phyloP scores from a whole-genome alignment of 2,113 vertebrate species.

The Nyctereutes procyonoides region DNA sequence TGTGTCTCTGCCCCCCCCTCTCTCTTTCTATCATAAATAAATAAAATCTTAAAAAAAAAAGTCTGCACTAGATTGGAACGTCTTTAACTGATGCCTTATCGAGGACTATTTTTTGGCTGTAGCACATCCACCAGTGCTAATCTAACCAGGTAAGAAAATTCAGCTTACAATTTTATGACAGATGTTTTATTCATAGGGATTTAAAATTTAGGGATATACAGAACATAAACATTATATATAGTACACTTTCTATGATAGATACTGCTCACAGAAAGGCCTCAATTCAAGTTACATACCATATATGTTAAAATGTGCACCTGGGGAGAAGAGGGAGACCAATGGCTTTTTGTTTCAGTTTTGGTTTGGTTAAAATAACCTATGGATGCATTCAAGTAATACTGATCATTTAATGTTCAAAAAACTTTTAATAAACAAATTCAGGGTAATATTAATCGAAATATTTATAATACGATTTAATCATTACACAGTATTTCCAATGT shows the following conservation, averaged over 20 bases:
- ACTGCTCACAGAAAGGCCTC: slow-evolving; percentile 84
- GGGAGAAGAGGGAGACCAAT: slow-evolving; percentile 63
- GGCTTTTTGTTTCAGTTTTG: slow-evolving; percentile 49
- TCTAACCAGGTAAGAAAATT: slow-evolving; percentile 53
- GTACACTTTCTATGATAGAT: slow-evolving; percentile 84
- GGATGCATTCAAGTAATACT: slow-evolving; percentile 88
- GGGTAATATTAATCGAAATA: slow-evolving; percentile 90
- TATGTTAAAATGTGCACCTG: slow-evolving; percentile 81
- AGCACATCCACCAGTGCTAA: not conserved
- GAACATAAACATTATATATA: slow-evolving; percentile 86
- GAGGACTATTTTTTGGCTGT: not conserved
- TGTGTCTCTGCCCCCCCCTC: no score
- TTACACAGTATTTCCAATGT: slow-evolving; percentile 91
- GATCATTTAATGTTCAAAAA: slow-evolving; percentile 91
- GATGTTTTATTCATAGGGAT: slow-evolving; percentile 88
- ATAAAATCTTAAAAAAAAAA: not conserved
- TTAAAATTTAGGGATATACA: slow-evolving; percentile 86
- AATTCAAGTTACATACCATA: slow-evolving; percentile 79
- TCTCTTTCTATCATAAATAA: no score
- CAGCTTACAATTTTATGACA: slow-evolving; percentile 74
- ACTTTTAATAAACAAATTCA: slow-evolving; percentile 90
- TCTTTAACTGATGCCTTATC: not conserved
- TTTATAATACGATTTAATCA: slow-evolving; percentile 89
- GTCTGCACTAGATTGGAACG: not conserved
- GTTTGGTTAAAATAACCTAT: slow-evolving; percentile 79